A percentile compares a stretch with the other conserved stretches of the same genome.
Evolutionary conservation across 2,888 invertebrate genomes (phyloP).

Genomic region (Margaritifera margaritifera): DNA sequence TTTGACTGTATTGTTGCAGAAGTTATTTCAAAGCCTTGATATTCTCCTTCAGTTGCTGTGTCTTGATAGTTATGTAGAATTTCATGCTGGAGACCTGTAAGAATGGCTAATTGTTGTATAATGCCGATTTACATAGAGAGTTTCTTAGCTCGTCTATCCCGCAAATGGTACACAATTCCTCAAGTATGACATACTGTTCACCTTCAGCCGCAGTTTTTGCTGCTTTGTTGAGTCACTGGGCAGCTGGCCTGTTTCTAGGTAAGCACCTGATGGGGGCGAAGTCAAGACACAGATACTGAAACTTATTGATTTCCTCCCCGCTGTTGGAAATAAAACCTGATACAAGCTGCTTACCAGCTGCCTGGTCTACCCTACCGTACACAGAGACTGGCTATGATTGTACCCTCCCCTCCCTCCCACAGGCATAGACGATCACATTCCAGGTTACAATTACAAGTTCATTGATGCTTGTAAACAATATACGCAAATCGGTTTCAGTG

Average conservation of each 20-base stretch:
- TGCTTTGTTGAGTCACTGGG: not conserved
- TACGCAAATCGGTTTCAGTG: too few relatives aligned
- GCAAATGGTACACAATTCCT: not conserved
- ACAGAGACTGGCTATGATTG: not conserved
- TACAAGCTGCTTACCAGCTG: not conserved
- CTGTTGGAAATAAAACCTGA: not conserved
- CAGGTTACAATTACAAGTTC: not conserved
- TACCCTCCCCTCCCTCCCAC: not conserved
- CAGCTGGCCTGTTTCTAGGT: not conserved
- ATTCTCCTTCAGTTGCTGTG: not conserved
- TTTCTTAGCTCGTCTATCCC: not conserved
- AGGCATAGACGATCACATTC: not conserved
- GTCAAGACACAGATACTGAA: not conserved
- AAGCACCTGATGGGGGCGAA: not conserved
- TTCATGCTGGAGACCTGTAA: not conserved
- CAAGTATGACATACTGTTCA: not conserved
- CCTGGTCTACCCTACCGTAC: not conserved
- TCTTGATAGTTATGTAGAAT: not conserved
- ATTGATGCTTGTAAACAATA: not conserved
- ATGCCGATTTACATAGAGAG: not conserved
- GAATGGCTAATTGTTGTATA: not conserved
- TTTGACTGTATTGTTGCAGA: not conserved
- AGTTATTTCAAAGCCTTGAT: not conserved
- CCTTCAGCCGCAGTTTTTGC: not conserved
- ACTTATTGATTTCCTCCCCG: not conserved